Base-by-base conservation (phyloP, 2,888 invertebrate genomes). In the Dicyrtomina minuta region DNA sequence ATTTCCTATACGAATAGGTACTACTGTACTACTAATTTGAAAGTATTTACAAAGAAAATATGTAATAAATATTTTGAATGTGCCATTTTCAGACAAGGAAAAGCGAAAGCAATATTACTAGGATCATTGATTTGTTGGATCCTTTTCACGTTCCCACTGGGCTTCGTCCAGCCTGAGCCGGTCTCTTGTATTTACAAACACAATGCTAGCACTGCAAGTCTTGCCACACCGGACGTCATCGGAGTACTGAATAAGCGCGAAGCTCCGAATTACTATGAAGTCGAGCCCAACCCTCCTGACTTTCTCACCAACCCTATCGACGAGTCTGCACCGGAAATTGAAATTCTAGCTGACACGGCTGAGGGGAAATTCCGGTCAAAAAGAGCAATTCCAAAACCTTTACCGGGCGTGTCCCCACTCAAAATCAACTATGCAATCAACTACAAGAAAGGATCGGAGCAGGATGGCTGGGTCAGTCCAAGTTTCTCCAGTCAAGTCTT, bases 91-190 rank as follows among this genome's bases (percentile, higher is more conserved):
- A 71, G 71, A 27, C 64, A 64, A 53, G 68, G 68, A 22, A 71
- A 71, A 24, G 62, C 93, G 10, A 93, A 93, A 83, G 85, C 91
- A 75, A 86, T 99, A 77, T 85, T 99, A 70, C 83, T 99, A 68
- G 92, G 91, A 60, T 96, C 97, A 0, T 84, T 99, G 64, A 88
- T 92, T 55, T 93, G 95, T 71, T 97, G 98, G 96, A 92, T 99
- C 72, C 87, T 96, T 70, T 99, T 98, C 84, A 99, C 98, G 53
- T 86, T 98, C 78, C 95, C 96, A 0, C 84, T 99, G 79, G 94
- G 95, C 72, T 96, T 96, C 83, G 93, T 98, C 78, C 93, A 95
- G 81, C 97, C 98, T 0, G 90, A 92, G 49, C 92, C 96, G 1
- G 90, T 93, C 66, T 89, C 90, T n/a, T 97, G 96, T 82, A 88